These are phyloP conservation scores for Lipophrys pholis DNA, from an alignment of 2,113 vertebrate genomes.

Conservation along the genomic window DNA sequence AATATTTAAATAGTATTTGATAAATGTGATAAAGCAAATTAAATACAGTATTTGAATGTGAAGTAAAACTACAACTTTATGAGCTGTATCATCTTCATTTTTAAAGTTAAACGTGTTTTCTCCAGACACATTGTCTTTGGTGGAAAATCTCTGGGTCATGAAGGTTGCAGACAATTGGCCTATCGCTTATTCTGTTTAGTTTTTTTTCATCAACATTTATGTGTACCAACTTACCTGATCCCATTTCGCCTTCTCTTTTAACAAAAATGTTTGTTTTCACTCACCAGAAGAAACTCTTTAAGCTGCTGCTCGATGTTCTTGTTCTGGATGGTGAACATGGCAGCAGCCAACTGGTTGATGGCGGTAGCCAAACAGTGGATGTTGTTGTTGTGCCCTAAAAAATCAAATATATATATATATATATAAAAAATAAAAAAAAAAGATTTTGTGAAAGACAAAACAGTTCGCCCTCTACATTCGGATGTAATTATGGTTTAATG, in stretches of 20 bases:
- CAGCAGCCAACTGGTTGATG: conserved; percentile 89
- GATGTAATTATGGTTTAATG: conserved; percentile 37
- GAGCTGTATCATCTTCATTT: too few species aligned
- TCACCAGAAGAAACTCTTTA: conserved; percentile 92
- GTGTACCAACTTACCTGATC: not conserved
- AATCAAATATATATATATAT: not conserved
- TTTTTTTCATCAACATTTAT: too few species aligned
- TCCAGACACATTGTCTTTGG: too few species aligned
- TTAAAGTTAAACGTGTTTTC: too few species aligned
- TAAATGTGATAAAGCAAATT: too few species aligned
- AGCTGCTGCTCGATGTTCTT: conserved; percentile 93
- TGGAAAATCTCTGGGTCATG: too few species aligned
- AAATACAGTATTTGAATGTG: too few species aligned
- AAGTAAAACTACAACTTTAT: too few species aligned
- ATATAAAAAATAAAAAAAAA: conserved; percentile 19
- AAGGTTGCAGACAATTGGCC: too few species aligned
- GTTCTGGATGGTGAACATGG: conserved; percentile 91
- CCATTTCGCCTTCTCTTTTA: not conserved
- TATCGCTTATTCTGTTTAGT: too few species aligned
- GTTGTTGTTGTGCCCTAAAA: conserved; percentile 91
- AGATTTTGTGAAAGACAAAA: not conserved
- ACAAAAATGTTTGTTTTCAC: conserved; percentile 36
- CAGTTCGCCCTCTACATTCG: conserved; percentile 17
- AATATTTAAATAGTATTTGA: too few species aligned
- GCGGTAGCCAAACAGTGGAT: conserved; percentile 91